Conservation (phyloP, 2,888 invertebrate species). For the Pollenia griseotomentosa region DNA sequence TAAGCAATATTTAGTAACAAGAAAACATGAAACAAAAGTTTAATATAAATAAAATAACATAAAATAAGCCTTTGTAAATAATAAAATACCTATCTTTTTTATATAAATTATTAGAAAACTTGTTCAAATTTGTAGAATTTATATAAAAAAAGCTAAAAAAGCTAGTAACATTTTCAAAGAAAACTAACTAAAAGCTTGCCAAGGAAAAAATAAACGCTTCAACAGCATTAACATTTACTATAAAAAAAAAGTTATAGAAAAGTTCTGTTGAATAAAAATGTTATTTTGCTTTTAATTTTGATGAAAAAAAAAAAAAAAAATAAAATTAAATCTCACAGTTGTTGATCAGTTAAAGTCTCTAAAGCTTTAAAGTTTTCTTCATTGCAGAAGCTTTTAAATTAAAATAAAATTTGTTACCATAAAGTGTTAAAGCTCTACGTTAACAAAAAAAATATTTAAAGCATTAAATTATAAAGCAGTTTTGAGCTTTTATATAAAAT, state of each 20-base stretch:
- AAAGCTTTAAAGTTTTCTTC: too few relatives aligned
- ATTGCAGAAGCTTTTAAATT: too few relatives aligned
- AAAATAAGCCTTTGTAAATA: slow-evolving; percentile 47
- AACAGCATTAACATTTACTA: slow-evolving; percentile 66
- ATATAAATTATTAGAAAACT: slow-evolving; percentile 46
- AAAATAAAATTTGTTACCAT: too few relatives aligned
- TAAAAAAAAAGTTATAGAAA: slow-evolving; percentile 28
- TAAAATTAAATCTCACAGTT: too few relatives aligned
- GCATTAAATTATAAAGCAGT: too few relatives aligned
- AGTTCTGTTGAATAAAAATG: not conserved
- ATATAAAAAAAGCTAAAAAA: slow-evolving; percentile 44
- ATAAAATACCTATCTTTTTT: not conserved
- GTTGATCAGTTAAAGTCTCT: too few relatives aligned
- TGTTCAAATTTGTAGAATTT: slow-evolving; percentile 64
- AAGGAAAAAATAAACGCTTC: slow-evolving; percentile 73
- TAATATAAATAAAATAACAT: slow-evolving; percentile 32
- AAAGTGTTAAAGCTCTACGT: too few relatives aligned
- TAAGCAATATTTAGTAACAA: slow-evolving; percentile 81
- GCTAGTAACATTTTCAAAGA: slow-evolving; percentile 53
- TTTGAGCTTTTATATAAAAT: too few relatives aligned
- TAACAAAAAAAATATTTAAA: too few relatives aligned
- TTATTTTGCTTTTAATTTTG: not conserved
- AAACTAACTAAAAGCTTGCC: slow-evolving; percentile 63
- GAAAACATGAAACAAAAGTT: slow-evolving; percentile 27
- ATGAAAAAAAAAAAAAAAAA: not conserved